These are phyloP conservation scores for Drosophila buzzatii DNA, from an alignment of 2,888 invertebrate genomes.

Conservation along the genomic window DNA sequence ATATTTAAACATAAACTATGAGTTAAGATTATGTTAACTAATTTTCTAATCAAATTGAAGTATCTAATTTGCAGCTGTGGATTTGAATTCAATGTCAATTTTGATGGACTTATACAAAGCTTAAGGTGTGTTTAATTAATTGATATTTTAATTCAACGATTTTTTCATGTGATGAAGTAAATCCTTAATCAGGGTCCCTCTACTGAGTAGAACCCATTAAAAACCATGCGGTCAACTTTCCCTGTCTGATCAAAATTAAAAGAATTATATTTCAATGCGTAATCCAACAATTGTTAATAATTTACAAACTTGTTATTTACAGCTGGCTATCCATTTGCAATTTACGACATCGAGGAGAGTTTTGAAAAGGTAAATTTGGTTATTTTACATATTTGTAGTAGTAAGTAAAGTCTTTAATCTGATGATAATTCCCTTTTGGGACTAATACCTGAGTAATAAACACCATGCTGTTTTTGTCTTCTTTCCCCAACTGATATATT, in stretches of 20 bases:
- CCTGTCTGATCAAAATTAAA: conserved; percentile 29
- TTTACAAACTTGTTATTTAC: conserved; percentile 6
- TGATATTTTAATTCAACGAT: not conserved
- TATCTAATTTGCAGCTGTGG: conserved; percentile 14
- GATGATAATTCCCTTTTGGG: conserved; percentile 45
- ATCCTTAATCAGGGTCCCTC: conserved; percentile 73
- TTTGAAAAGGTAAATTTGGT: conserved; percentile 14
- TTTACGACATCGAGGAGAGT: not conserved
- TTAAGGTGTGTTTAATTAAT: conserved; percentile 20
- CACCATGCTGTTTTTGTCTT: conserved; percentile 55
- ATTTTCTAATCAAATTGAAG: conserved; percentile 1
- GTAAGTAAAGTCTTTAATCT: not conserved
- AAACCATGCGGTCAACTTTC: conserved; percentile 70
- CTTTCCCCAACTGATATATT: conserved; percentile 56
- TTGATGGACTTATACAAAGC: not conserved
- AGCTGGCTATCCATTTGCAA: not conserved
- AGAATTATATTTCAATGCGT: not conserved
- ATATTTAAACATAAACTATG: conserved; percentile 17
- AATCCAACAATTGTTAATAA: not conserved
- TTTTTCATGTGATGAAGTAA: conserved; percentile 55
- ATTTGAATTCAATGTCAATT: not conserved
- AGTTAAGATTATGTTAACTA: not conserved
- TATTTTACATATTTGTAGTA: not conserved
- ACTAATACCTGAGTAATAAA: conserved; percentile 39
- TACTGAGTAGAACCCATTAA: conserved; percentile 74